Base-by-base conservation (phyloP, 1,140 invertebrate species). In the Coptotermes formosanus region DNA sequence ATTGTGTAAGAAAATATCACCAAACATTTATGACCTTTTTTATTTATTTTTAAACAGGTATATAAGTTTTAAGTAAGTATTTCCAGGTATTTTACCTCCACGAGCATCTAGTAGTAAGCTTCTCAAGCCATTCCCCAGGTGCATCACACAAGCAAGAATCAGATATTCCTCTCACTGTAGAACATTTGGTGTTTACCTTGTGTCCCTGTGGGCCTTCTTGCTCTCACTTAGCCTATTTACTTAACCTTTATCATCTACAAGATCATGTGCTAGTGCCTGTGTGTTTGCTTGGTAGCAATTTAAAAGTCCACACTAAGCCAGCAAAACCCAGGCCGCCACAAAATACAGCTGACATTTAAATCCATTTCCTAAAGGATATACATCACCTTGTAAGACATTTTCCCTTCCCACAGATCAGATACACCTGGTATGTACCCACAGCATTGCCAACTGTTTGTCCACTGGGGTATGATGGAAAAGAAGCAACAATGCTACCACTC, bases 1-100 rank as follows among this genome's bases (percentile, higher is more conserved):
- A 59, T 83, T 86, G 86, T 86, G 86, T 86, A 86, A 83, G 86
- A 86, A 86, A 86, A 86, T 86, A 86, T 86, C 86, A 86, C 86
- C 86, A 86, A 86, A 86, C 48, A 59, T 84, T 86, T 86, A 86
- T 52, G 45, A 83, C 85, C 85, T 82, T 44, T 45, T 25, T 84
- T 84, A 16, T 55, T 55, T 55, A 45, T 45, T 75, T 86, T 82
- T 86, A 75, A 48, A 86, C 85, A 86, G 83, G 83, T 82, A 86
- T 45, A 84, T 52, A 84, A 30, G 32, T 52, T 45, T 45, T 84
- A 52, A 84, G 45, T 84, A 84, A 84, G 83, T 84, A 84, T 84
- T 84, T 84, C 83, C 83, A 84, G 83, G 83, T 84, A 84, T 52
- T 84, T 75, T 30, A 30, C n/a, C 64, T 75, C 64, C 64, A 75